Percentiles rank a stretch among this genome's conserved stretches.
phyloP scores from a whole-genome alignment of 2,888 invertebrate species.

The Argynnis bischoffii region DNA sequence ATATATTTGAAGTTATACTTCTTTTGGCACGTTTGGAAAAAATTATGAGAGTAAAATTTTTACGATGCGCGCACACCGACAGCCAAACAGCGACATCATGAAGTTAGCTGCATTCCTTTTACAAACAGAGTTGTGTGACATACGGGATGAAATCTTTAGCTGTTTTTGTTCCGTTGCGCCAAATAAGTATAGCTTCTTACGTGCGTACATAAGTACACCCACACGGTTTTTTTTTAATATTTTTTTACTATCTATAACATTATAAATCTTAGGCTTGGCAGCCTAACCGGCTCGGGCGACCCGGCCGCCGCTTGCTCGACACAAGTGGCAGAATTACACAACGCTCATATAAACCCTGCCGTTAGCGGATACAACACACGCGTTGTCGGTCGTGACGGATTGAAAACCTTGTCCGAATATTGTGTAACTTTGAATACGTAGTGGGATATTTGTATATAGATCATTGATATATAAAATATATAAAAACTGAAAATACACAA shows the following conservation, averaged over 20 bases:
- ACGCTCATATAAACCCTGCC: constrained; percentile 78
- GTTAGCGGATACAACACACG: constrained; percentile 43
- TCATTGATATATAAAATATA: not conserved
- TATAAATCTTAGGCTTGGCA: constrained; percentile 72
- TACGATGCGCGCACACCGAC: no score
- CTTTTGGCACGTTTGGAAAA: no score
- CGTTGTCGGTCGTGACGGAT: constrained; percentile 44
- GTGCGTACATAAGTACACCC: no score
- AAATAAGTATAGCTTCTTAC: no score
- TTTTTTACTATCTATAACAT: not conserved
- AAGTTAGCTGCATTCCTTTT: no score
- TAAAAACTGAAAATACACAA: not conserved
- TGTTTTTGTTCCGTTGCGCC: no score
- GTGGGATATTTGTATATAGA: constrained; percentile 1
- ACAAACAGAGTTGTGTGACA: no score
- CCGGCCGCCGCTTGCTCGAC: constrained; percentile 84
- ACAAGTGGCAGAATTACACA: constrained; percentile 84
- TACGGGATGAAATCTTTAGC: no score
- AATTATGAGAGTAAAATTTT: no score
- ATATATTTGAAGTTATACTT: no score
- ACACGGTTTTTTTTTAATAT: not conserved
- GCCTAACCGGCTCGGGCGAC: constrained; percentile 80
- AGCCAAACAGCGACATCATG: no score
- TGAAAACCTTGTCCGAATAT: constrained; percentile 43
- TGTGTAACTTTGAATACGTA: constrained; percentile 38